Base-by-base conservation (phyloP, 2,888 invertebrate genomes). In the Thelaira solivaga region DNA sequence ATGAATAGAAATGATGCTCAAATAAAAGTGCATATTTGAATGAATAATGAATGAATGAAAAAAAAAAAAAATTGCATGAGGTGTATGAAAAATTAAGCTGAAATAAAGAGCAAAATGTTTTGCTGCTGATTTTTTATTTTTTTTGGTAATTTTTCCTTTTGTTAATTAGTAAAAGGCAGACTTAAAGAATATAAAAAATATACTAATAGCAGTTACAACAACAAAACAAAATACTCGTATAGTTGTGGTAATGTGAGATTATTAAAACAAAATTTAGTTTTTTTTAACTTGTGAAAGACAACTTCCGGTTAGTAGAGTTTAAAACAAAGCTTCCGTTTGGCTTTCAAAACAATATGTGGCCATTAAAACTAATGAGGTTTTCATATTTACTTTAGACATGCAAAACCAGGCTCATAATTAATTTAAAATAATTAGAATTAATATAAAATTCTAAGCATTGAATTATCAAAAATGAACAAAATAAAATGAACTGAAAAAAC, bases 1-100 rank as follows among this genome's bases (percentile, higher is more conserved):
- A 53, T 74, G 43, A 74, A 74, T 57, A 43, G 47, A 65, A 34
- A 39, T 20, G 26, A 43, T 18, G 51, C 24, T 41, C 22, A 64
- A 73, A 57, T 22, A 57, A 65, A 65, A 65, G 20, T 36, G 45
- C 53, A 34, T 24, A 24, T 43, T 18, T 39, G 53, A 55, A 34
- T 31, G 34, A 43, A 67, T 31, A 45, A 31, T 8, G 18, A 29
- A 59, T 41, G 13, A 29, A 31, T 18, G n/a, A 22, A 16, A 24
- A 4, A 41, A 26, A 26, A 45, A 31, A 10, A 13, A 20, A 31
- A 13, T 18, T 10, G 7, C 11, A 20, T 20, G 16, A 5, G 18
- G 6, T 18, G 31, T 1, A 20, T 10, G 0, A 51, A 34, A 18
- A 36, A 24, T 24, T 16, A 20, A 29, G 3, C 24, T 13, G 13